These are phyloP conservation scores for Bergia sp. DNA, from an alignment of 92 coral and sea anemone genomes.

Conservation along the genomic window DNA sequence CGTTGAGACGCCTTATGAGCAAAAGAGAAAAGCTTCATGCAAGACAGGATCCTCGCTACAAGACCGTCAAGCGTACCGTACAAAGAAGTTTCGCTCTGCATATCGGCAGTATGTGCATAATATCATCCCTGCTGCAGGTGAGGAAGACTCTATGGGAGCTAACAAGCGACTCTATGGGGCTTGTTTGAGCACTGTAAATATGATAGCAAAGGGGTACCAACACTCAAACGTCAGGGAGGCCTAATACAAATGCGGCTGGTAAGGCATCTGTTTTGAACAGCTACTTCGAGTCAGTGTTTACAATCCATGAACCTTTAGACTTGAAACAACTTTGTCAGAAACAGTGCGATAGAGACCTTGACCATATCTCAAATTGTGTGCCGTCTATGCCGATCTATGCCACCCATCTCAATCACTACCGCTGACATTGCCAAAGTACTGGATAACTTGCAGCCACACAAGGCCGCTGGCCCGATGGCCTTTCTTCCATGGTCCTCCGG, in stretches of 20 bases:
- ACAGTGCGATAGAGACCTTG: neutral
- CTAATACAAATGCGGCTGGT: too few relatives aligned
- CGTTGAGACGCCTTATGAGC: neutral
- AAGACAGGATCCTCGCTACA: slow-evolving; percentile 5
- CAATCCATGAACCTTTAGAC: neutral
- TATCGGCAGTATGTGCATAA: slow-evolving; percentile 7
- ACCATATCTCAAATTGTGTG: neutral
- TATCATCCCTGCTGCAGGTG: neutral
- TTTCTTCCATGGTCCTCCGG: slow-evolving; percentile 11
- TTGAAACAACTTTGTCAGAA: slow-evolving; percentile 24
- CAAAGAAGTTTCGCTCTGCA: slow-evolving; percentile 3
- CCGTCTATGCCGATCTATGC: neutral
- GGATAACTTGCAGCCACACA: neutral
- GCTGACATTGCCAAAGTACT: slow-evolving; percentile 23
- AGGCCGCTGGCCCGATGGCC: slow-evolving; percentile 34
- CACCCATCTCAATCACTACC: too few relatives aligned
- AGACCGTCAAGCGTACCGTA: slow-evolving; percentile 12
- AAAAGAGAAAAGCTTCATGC: neutral
- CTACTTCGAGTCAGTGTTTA: too few relatives aligned
- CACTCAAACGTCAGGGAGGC: slow-evolving; percentile 16
- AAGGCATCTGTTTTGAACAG: too few relatives aligned
- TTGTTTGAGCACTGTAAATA: neutral
- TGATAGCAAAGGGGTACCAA: slow-evolving; percentile 8
- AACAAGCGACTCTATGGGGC: slow-evolving; percentile 2
- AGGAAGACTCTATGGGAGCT: neutral